Base-by-base conservation (phyloP, 2,113 vertebrate genomes). In the Pantherophis guttatus region DNA sequence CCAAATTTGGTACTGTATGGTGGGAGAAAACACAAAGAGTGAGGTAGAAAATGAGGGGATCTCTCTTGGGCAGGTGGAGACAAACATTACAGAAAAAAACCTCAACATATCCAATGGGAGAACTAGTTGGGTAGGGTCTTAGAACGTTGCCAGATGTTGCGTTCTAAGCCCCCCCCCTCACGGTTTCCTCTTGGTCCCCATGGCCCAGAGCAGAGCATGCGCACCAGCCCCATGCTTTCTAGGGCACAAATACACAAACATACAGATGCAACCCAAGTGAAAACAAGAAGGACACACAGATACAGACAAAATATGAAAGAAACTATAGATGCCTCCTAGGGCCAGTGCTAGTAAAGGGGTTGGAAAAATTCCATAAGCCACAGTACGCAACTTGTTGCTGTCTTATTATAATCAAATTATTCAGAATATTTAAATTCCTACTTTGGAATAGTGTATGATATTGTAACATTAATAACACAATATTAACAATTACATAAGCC, bases 361-460 rank as follows among this genome's bases (percentile, higher is more conserved):
- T 81, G 75, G 75, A 21, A 81, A 81, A 81, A 44, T 44, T 81
- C 75, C 17, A 81, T 21, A 81, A 44, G 75, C 75, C 75, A 19
- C 15, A 21, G 17, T 10, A 44, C 21, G 75, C 33, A 44, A 39
- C 15, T 39, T 81, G 33, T 81, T 81, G 70, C 33, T 81, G 33
- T 39, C 75, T 39, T 39, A 89, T 15, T 91, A 39, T 0, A 89
- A 93, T 92, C 90, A 86, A 96, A 93, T 5, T 0, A 1, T 93
- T n/a, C 0, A 94, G 58, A 50, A 93, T 6, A 87, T 21, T 93
- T 29, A n/a, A 91, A 24, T 94, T 75, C 33, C 90, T 95, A 15
- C 33, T 92, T 92, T 19, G 1, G 13, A 9, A 6, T 9, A 21
- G 17, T 44, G 8, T 81, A 81, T 21, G 33, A 81, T 44, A 39